phyloP scores from a whole-genome alignment of 2,797 vertebrate genomes.

The Oophaga sylvatica region DNA sequence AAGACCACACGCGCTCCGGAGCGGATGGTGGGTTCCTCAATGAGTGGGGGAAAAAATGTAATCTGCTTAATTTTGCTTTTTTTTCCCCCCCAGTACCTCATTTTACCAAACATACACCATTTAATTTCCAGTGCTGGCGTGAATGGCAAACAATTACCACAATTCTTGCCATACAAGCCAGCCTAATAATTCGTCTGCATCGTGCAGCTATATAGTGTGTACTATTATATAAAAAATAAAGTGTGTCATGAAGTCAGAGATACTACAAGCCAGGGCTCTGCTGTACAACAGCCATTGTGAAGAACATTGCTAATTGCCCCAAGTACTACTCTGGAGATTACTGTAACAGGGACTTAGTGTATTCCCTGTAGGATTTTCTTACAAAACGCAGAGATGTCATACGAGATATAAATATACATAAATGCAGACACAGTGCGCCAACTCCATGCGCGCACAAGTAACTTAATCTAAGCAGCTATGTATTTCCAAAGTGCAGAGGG shows the following conservation, averaged over 20 bases:
- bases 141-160: too few species aligned
- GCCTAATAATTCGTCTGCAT: too few species aligned
- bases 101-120: too few species aligned
- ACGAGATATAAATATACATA: slow-evolving; percentile 29
- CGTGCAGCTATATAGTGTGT: too few species aligned
- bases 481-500: not conserved
- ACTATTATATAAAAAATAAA: too few species aligned
- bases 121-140: too few species aligned
- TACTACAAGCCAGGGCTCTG: not conserved
- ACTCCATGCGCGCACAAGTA: not conserved
- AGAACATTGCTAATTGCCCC: slow-evolving; percentile 12
- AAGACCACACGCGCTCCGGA: too few species aligned
- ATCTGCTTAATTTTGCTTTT: too few species aligned
- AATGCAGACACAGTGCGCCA: not conserved
- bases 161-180: too few species aligned
- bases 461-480: not conserved
- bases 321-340: not conserved
- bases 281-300: slow-evolving; percentile 6
- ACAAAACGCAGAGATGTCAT: slow-evolving; percentile 36
- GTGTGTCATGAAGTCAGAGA: not conserved
- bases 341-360: not conserved
- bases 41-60: too few species aligned
- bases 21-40: too few species aligned
- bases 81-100: too few species aligned
- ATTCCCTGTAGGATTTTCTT: not conserved